Percentiles rank a stretch among this genome's conserved stretches.
Evolutionary conservation across 1,140 invertebrate genomes (phyloP).

Genomic region (Varroa destructor): DNA sequence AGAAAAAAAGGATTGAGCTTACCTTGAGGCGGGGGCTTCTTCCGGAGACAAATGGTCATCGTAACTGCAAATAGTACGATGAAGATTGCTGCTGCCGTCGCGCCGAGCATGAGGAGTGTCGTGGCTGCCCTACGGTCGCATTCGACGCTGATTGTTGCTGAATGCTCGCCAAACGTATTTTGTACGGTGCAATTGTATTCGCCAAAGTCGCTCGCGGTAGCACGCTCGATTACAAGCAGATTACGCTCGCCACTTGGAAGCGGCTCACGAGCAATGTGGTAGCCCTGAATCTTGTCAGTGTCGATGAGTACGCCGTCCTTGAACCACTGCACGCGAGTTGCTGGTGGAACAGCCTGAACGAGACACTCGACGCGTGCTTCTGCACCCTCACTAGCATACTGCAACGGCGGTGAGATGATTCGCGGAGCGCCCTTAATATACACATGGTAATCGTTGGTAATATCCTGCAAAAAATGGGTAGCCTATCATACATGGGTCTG

Average conservation of each 20-base stretch:
- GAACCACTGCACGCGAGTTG: slow-evolving; percentile 55
- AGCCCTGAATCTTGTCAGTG: slow-evolving; percentile 17
- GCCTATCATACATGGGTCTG: not conserved
- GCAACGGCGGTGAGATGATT: slow-evolving; percentile 64
- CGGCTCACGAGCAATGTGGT: slow-evolving; percentile 6
- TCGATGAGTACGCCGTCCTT: slow-evolving; percentile 27
- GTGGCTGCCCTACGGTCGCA: slow-evolving; percentile 63
- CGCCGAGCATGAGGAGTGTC: slow-evolving; percentile 25
- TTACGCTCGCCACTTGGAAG: slow-evolving; percentile 10
- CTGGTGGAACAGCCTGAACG: slow-evolving; percentile 70
- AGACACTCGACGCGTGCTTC: slow-evolving; percentile 73
- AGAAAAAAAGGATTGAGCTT: slow-evolving; percentile 7
- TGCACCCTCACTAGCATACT: slow-evolving; percentile 66
- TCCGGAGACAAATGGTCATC: slow-evolving; percentile 25
- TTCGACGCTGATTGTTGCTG: slow-evolving; percentile 63
- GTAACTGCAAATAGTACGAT: slow-evolving; percentile 19
- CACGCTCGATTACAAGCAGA: slow-evolving; percentile 20
- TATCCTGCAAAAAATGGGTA: slow-evolving; percentile 22
- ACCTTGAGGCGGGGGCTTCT: slow-evolving; percentile 3
- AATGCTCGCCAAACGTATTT: slow-evolving; percentile 74
- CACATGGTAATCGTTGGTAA: slow-evolving; percentile 21
- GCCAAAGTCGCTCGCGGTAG: slow-evolving; percentile 55
- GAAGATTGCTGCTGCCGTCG: slow-evolving; percentile 15
- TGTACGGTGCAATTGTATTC: slow-evolving; percentile 82
- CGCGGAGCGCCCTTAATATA: slow-evolving; percentile 54